Conservation (phyloP, 2,888 invertebrate genomes). For the Athripsodes cinereus region DNA sequence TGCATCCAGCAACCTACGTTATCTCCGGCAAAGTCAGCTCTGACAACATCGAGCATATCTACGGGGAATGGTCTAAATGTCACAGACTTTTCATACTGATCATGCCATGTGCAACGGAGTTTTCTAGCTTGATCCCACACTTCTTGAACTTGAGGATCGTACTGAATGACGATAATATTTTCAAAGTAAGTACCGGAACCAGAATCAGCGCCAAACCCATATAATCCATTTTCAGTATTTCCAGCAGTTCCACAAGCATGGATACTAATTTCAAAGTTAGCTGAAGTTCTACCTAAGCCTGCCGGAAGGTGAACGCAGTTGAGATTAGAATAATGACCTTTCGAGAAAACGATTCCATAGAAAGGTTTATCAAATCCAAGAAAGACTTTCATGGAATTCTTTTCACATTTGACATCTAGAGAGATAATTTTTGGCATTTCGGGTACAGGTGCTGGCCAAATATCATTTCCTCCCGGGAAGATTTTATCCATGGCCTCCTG, state of each 20-base stretch:
- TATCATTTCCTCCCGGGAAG: constrained; percentile 60
- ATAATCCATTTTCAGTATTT: constrained; percentile 83
- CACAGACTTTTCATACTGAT: constrained; percentile 91
- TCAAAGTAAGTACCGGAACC: constrained; percentile 91
- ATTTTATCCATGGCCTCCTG: constrained; percentile 56
- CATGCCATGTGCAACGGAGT: constrained; percentile 90
- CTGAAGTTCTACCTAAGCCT: constrained; percentile 76
- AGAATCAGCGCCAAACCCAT: constrained; percentile 80
- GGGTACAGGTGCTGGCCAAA: constrained; percentile 79
- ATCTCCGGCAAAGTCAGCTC: constrained; percentile 91
- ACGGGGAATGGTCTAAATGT: constrained; percentile 93
- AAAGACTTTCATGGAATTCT: constrained; percentile 89
- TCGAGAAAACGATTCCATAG: constrained; percentile 92
- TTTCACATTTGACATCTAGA: constrained; percentile 90
- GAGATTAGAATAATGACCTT: constrained; percentile 88
- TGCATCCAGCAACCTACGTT: constrained; percentile 98
- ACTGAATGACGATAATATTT: constrained; percentile 89
- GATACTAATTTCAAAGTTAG: constrained; percentile 86
- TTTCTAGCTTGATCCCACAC: constrained; percentile 94
- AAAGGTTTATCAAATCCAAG: constrained; percentile 93
- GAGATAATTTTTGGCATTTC: constrained; percentile 93
- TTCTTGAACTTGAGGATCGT: constrained; percentile 90
- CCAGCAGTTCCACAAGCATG: constrained; percentile 90
- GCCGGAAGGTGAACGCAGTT: constrained; percentile 89
- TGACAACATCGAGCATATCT: constrained; percentile 91